Conservation (phyloP, 2,113 vertebrate species). For the Apodemus sylvaticus region DNA sequence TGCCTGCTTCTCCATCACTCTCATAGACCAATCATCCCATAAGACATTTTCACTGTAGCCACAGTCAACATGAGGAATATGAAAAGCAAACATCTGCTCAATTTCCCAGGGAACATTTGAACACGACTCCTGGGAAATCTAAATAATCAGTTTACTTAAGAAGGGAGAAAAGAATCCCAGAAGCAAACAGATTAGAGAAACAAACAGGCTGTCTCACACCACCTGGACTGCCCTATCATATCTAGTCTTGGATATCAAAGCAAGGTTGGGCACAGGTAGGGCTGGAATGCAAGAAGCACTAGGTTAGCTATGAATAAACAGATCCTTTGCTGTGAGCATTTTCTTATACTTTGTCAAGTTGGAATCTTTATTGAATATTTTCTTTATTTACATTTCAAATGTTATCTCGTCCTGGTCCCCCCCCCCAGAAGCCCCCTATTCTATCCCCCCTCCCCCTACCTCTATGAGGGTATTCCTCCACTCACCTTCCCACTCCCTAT, state of each 20-base stretch:
- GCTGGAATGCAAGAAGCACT: not conserved
- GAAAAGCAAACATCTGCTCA: not conserved
- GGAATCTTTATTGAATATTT: not conserved
- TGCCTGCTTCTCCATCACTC: not conserved
- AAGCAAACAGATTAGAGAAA: conserved; percentile 9
- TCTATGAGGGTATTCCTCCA: too few species aligned
- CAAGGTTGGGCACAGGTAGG: not conserved
- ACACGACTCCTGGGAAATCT: not conserved
- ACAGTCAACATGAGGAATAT: not conserved
- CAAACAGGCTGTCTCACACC: not conserved
- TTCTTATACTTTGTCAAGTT: not conserved
- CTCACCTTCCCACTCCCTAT: too few species aligned
- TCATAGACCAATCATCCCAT: not conserved
- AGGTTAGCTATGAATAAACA: not conserved
- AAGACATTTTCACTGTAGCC: not conserved
- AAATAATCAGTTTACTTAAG: not conserved
- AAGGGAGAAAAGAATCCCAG: not conserved
- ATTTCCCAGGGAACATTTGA: conserved; percentile 18
- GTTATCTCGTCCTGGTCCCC: too few species aligned
- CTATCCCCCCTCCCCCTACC: too few species aligned
- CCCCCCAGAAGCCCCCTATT: too few species aligned
- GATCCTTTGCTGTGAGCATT: not conserved
- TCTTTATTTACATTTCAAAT: too few species aligned
- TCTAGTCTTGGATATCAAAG: not conserved
- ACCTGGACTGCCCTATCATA: not conserved